These are phyloP conservation scores for Bubo blakistoni DNA, from an alignment of 2,113 vertebrate genomes.

Conservation along the genomic window DNA sequence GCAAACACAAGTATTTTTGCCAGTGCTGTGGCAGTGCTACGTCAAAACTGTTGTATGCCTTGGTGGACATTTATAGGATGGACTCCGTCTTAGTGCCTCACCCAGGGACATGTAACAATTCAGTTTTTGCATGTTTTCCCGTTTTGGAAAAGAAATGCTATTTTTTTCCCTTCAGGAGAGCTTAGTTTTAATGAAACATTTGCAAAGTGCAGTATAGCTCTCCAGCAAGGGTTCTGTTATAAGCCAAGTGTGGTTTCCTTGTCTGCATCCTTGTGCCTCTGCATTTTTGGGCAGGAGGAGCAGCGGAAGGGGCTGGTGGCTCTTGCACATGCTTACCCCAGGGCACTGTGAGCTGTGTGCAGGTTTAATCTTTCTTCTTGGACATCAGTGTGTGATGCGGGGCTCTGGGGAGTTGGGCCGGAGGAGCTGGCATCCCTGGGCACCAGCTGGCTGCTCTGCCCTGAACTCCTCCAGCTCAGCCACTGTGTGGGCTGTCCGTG, in stretches of 20 bases:
- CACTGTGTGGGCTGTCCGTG: rapidly evolving
- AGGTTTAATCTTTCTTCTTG: not conserved
- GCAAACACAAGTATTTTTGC: not conserved
- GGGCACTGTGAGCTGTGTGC: not conserved
- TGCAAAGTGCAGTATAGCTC: not conserved
- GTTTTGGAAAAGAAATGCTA: not conserved
- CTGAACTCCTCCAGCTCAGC: not conserved
- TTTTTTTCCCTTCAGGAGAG: not conserved
- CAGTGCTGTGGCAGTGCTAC: not conserved
- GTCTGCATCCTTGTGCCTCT: not conserved
- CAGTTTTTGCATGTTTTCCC: not conserved
- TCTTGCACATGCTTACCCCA: not conserved
- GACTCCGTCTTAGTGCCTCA: not conserved
- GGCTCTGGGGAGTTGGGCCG: not conserved
- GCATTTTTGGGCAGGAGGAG: not conserved
- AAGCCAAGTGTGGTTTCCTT: not conserved
- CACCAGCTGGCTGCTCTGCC: not conserved
- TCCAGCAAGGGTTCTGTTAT: not conserved
- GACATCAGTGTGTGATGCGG: rapidly evolving
- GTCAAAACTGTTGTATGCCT: not conserved
- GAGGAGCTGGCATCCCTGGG: not conserved
- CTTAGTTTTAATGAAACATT: not conserved
- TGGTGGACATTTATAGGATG: not conserved
- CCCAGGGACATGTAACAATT: rapidly evolving
- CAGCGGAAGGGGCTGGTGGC: rapidly evolving